These are phyloP conservation scores for Agelas oroides DNA, from an alignment of 37 sponge, comb jelly and placozoan genomes.

Conservation along the genomic window DNA sequence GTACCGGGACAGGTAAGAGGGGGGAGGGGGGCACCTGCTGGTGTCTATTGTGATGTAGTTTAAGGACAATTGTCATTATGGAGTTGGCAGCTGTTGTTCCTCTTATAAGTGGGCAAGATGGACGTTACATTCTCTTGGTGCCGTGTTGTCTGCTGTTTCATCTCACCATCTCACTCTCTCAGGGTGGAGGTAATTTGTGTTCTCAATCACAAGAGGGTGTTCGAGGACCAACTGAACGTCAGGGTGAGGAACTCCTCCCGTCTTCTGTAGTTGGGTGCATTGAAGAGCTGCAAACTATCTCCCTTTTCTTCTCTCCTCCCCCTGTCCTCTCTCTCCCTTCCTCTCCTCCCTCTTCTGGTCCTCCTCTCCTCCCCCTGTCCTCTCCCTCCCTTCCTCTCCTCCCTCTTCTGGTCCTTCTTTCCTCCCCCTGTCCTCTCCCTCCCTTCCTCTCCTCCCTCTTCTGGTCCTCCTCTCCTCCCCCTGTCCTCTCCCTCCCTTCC, in stretches of 20 bases:
- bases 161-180: too few relatives aligned
- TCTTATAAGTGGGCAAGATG: neutral
- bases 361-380: neutral
- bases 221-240: constrained; percentile 48
- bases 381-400: too few relatives aligned
- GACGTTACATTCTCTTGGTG: too few relatives aligned
- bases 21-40: neutral
- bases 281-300: too few relatives aligned
- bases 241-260: constrained; percentile 24
- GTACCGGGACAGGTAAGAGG: constrained; percentile 86
- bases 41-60: neutral
- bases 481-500: neutral
- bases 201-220: constrained; percentile 70
- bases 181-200: constrained; percentile 78
- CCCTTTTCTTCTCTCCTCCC: too few relatives aligned
- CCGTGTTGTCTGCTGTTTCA: too few relatives aligned
- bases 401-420: too few relatives aligned
- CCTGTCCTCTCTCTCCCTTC: neutral
- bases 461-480: neutral
- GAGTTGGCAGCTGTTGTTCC: neutral
- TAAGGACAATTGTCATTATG: neutral
- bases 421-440: too few relatives aligned
- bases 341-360: neutral
- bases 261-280: neutral
- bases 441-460: too few relatives aligned